phyloP scores from a whole-genome alignment of 2,797 vertebrate genomes.

The Rhyacichthys aspro region DNA sequence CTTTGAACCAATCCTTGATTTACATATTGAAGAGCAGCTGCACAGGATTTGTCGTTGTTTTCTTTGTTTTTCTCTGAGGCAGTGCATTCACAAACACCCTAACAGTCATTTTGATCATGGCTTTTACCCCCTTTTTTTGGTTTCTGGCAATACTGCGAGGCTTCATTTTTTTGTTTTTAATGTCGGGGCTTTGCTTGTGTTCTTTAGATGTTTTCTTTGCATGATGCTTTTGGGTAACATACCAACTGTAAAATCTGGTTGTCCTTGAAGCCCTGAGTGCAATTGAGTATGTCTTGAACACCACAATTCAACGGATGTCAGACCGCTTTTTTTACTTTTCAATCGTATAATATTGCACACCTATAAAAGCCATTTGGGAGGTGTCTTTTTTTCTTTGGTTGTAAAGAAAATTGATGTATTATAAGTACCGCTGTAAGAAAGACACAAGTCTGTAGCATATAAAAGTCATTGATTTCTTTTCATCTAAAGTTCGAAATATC shows the following conservation, averaged over 20 bases:
- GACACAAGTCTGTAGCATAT: slow-evolving; percentile 35
- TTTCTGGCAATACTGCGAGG: slow-evolving; percentile 59
- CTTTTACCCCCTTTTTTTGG: slow-evolving; percentile 23
- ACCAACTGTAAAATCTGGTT: slow-evolving; percentile 46
- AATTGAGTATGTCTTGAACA: slow-evolving; percentile 23
- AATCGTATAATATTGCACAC: background rate
- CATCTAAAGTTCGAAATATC: slow-evolving; percentile 38
- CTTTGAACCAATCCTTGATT: slow-evolving; percentile 57
- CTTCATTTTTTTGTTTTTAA: slow-evolving; percentile 44
- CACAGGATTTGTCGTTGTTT: slow-evolving; percentile 62
- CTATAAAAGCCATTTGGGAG: background rate
- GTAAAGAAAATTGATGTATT: too few species aligned
- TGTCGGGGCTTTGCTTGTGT: slow-evolving; percentile 45
- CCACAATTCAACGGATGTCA: slow-evolving; percentile 17
- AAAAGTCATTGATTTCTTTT: slow-evolving; percentile 49
- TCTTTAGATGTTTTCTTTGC: slow-evolving; percentile 43
- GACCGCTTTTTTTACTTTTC: slow-evolving; percentile 16
- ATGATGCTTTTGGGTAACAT: slow-evolving; percentile 47
- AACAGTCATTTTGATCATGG: slow-evolving; percentile 50
- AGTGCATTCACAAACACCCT: slow-evolving; percentile 53
- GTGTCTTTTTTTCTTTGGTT: background rate
- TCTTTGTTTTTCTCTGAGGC: slow-evolving; percentile 55
- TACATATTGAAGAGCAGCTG: slow-evolving; percentile 72
- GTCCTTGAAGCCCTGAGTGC: slow-evolving; percentile 35
- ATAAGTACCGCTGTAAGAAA: background rate